Evolutionary conservation across 35 echinoderm and acorn worm species (phyloP), one percentile per base, ranked within the genome.

Genomic region (Lytechinus pictus): DNA sequence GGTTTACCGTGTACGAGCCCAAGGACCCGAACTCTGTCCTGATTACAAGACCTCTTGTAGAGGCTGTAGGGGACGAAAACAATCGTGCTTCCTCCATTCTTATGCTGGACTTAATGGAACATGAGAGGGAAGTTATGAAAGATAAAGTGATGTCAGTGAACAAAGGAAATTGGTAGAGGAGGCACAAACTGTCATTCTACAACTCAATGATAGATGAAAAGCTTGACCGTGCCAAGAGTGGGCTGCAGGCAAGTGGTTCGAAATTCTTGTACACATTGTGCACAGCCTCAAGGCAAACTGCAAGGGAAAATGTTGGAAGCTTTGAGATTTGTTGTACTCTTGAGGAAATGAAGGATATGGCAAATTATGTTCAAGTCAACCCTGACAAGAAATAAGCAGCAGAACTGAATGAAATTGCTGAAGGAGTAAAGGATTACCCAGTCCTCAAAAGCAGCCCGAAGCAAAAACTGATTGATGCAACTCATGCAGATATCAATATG

Each of bases 121-220:
- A 52, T 4, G 87, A 95, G 14, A 53, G 96, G 52, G 86, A 57
- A 12, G 14, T 28, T 10, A 10, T 95, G 4, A 10, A 4, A 24
- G 10, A 28, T 6, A 95, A n/a, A 16, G 57, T n/a, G 8, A 54
- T 96, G 24, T 9, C 54, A 44, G 88, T 96, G 2, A 55, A 95
- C 86, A 61, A 86, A 52, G 96, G 89, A 24, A 55, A 89, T 53
- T 72, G 52, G 24, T 96, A 86, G 79, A 95, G 96, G 27, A 86
- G 94, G 33, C 89, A 95, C 86, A 14, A 57, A 6, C 58, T 96
- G 13, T 57, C 28, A 4, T 61, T 96, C 24, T 96, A 86, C 55
- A 89, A 95, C 54, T 53, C 54, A 13, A 96, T 96, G 96, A 96
- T 96, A 9, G 96, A 96, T 91, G 96, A 96, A 54, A 96, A 96